Conservation (phyloP, 2,113 vertebrate species). For the Poeciliopsis retropinna region DNA sequence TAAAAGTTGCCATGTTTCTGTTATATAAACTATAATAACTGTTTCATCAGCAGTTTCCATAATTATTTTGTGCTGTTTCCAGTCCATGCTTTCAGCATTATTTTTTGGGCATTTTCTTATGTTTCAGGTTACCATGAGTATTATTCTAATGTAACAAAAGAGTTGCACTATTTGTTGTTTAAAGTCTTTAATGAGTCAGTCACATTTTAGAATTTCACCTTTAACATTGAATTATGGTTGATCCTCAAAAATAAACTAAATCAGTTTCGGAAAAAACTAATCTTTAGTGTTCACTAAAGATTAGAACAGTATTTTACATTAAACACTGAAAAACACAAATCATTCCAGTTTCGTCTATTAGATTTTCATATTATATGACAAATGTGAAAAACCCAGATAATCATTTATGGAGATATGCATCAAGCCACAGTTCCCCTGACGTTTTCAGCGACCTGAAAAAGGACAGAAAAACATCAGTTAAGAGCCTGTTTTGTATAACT, state of each 20-base stretch:
- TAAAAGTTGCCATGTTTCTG: no score
- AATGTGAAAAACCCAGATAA: background rate
- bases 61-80: background rate
- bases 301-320: constrained; percentile 9
- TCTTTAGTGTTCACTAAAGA: background rate
- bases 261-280: no score
- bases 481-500: no score
- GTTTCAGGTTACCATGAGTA: background rate
- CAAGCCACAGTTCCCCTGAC: constrained; percentile 91
- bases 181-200: constrained; percentile 1
- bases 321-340: constrained; percentile 19
- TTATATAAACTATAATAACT: no score
- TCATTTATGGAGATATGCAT: constrained; percentile 97
- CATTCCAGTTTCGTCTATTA: constrained; percentile 8
- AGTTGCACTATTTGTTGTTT: background rate
- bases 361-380: constrained; percentile 9
- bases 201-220: constrained; percentile 11
- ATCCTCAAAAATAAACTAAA: constrained; percentile 24
- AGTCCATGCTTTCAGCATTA: background rate
- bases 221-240: constrained; percentile 9
- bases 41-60: background rate
- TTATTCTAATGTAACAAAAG: constrained; percentile 9
- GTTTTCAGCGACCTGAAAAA: constrained; percentile 73
- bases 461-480: background rate
- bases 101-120: constrained; percentile 6